phyloP scores from a whole-genome alignment of 2,797 vertebrate species.

The Botia kubotai region DNA sequence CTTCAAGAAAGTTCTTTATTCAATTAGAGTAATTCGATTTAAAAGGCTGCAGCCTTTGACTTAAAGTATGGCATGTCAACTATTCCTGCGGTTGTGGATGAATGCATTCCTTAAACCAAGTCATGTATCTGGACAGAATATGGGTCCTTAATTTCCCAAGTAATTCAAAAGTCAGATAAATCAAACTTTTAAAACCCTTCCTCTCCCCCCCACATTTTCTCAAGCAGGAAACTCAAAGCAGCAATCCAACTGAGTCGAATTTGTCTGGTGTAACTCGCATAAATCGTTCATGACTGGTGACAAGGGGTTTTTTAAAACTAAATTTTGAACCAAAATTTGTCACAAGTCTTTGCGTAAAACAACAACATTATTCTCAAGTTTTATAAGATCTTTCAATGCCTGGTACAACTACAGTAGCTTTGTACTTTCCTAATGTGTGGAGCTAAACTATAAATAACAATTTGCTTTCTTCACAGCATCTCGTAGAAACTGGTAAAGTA shows the following conservation, averaged over 20 bases:
- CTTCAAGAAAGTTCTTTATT: conserved; percentile 5
- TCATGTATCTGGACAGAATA: conserved; percentile 42
- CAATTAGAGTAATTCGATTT: conserved; percentile 53
- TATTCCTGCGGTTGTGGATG: conserved; percentile 40
- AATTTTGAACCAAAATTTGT: no score
- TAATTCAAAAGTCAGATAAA: conserved; percentile 47
- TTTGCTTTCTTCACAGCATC: neutral
- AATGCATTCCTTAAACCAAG: conserved; percentile 47
- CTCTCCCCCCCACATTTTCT: no score
- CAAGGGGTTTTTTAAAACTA: conserved; percentile 52
- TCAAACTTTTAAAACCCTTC: no score
- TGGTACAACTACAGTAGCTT: conserved; percentile 18
- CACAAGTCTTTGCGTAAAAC: no score
- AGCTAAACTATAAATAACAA: neutral
- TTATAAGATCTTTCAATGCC: conserved; percentile 21
- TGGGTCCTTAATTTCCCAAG: conserved; percentile 41
- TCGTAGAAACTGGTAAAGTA: neutral
- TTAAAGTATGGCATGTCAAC: conserved; percentile 44
- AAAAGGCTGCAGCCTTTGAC: conserved; percentile 34
- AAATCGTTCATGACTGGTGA: conserved; percentile 58
- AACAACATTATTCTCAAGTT: no score
- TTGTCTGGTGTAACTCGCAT: conserved; percentile 46
- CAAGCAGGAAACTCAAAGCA: conserved; percentile 44
- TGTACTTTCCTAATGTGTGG: neutral
- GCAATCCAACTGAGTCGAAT: conserved; percentile 54